Evolutionary conservation across 2,797 vertebrate genomes (phyloP), one percentile per base, ranked within the genome.

Genomic region (Phylloscopus collybita): DNA sequence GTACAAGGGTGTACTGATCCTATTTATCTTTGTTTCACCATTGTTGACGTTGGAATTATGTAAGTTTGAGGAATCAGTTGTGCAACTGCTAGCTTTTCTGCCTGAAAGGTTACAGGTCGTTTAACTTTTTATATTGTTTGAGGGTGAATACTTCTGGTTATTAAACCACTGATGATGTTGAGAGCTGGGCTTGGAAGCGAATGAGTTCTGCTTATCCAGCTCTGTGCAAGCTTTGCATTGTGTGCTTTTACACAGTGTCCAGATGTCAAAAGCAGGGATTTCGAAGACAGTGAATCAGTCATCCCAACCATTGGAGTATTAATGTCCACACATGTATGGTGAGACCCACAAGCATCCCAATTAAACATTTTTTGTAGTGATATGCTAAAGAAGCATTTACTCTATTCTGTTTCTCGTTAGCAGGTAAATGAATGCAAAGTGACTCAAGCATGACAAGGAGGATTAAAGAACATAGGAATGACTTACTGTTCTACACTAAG

Each of bases 1-100:
- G 49, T 32, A 60, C 0, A 0, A 67, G 40, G 40, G 71, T 16
- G 6, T 72, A 13, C 38, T 44, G 65, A 61, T 86, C 10, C 9
- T 94, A 2, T 86, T 96, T 94, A n/a, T 74, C 74, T 89, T 90
- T 83, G 59, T 94, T 96, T 92, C 81, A 44, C 12, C 61, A 49
- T 36, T 83, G 72, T 92, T 95, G 84, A 94, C 89, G 47, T 4
- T 91, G 69, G 53, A 70, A 50, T 90, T 61, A 70, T 19, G 29
- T 56, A 86, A 93, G 45, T 56, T 71, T 67, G 71, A 84, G 49
- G 45, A 78, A 54, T 72, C 30, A n/a, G 1, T 93, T 91, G 64
- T 86, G 81, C 79, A 93, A 87, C n/a, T 88, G 50, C 25, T 80
- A 59, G 62, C 13, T 67, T 61, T 90, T 89, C 70, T 74, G 30